Evolutionary conservation across 2,888 invertebrate species (phyloP), one percentile per base, ranked within the genome.

Genomic region (Apodemia zela): DNA sequence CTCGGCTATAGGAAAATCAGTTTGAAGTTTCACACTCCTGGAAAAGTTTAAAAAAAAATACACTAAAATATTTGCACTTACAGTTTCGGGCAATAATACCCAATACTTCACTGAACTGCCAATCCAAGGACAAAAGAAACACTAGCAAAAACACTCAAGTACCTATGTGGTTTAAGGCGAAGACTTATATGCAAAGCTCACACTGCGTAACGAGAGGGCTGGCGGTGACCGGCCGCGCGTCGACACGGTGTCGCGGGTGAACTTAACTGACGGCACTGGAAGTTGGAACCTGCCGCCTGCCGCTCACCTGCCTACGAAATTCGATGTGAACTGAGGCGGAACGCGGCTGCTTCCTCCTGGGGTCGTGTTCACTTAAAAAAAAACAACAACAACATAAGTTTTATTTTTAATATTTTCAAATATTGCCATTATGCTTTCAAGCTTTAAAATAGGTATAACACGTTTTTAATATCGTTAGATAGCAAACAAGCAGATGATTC

Each of bases 81-180:
- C 57, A 57, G 8, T 57, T 57, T n/a, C 29, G 29, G n/a, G 13
- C 8, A n/a, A 29, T 57, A n/a, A 57, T 29, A 57, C 29, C 8
- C 29, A 15, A 29, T 7, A n/a, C 8, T 29, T 3, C 29, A 57
- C 29, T 29, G 29, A 29, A 25, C 8, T 57, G 25, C 57, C 15
- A 57, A 57, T 57, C 57, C 57, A 57, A 57, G 8, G n/a, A 57
- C 57, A 57, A 57, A 15, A 8, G 21, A 51, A 51, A 21, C 54
- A 29, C 57, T 57, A 15, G 54, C 13, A 54, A 25, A 57, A 57
- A n/a, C 57, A 29, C 29, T 57, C 17, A 8, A 47, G 47, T n/a
- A n/a, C n/a, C n/a, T 57, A 57, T 57, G 57, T 57, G 57, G 25
- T 57, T 15, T 57, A 29, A 15, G 15, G 57, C 15, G 25, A 29